Evolutionary conservation across 2,797 vertebrate genomes (phyloP).

Genomic region (Allobates femoralis): DNA sequence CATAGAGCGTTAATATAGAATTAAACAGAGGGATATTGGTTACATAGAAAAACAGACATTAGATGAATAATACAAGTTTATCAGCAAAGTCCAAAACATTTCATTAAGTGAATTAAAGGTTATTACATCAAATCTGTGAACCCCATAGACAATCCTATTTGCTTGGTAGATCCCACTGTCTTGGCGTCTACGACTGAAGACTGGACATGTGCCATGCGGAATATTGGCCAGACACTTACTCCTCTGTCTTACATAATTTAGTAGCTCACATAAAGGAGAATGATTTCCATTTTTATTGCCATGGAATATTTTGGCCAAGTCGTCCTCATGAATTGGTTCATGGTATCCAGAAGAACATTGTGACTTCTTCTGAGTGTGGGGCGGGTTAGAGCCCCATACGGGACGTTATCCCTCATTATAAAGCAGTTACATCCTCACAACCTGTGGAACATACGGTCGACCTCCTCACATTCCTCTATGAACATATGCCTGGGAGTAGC

Average conservation of each 20-base stretch:
- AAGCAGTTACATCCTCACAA: constrained; percentile 55
- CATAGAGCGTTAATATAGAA: no score
- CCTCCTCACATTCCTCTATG: constrained; percentile 42
- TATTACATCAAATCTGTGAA: no score
- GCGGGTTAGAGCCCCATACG: not conserved
- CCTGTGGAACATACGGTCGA: constrained; percentile 57
- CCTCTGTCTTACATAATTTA: not conserved
- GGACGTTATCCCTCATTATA: constrained; percentile 12
- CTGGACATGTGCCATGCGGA: no score
- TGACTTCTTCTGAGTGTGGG: not conserved
- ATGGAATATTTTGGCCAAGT: not conserved
- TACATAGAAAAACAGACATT: no score
- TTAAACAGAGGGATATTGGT: no score
- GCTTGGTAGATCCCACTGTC: no score
- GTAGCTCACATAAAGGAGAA: not conserved
- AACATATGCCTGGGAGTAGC: constrained; percentile 56
- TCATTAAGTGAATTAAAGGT: no score
- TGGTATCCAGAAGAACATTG: not conserved
- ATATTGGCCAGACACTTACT: no score
- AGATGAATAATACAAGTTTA: no score
- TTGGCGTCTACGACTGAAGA: no score
- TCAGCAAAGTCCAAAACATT: no score
- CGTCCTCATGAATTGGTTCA: not conserved
- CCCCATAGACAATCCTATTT: no score
- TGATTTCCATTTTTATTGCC: not conserved